Base-by-base conservation (phyloP, 1,140 invertebrate genomes). In the Atopsyche davidsoni region DNA sequence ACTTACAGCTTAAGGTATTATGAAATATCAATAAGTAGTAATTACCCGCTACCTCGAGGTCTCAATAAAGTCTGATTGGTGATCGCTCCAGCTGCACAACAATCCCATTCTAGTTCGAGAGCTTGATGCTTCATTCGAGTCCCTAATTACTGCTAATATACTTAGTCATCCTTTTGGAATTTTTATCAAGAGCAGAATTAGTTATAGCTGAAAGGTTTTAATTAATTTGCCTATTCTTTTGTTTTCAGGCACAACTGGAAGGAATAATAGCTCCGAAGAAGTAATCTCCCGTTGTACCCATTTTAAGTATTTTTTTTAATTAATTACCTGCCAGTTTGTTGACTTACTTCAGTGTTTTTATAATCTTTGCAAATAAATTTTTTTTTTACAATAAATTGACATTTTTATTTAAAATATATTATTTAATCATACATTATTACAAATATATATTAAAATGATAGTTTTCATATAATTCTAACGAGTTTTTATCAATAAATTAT, bases 181-280 rank as follows among this genome's bases (percentile, higher is more conserved):
- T 11, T 22, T 53, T 2, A 54, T 31, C 17, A 32, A 22, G 35
- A 58, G 42, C 19, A 49, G n/a, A 36, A 14, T 51, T 48, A 50
- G 39, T 31, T 34, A 7, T 19, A 19, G n/a, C 2, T 47, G 11
- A 45, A 21, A 43, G 3, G 23, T 11, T 3, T 14, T 35, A 17
- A 19, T 11, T 11, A 11, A 16, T 9, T 22, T 47, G 11, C 18
- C 4, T 16, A 24, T 41, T 32, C 56, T 57, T 60, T 32, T 62
- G 59, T 55, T 81, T 83, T 65, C 70, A 89, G 85, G 82, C 86
- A 25, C 91, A 93, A 76, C 70, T 95, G 38, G 91, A 95, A 76
- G 89, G 89, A 60, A 92, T 94, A 55, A 91, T 92, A 59, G 87
- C 88, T 41, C 88, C 89, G 11, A 93, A 92, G 69, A 93, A 92